Percentiles rank a stretch among this genome's conserved stretches.
Evolutionary conservation across 2,888 invertebrate genomes (phyloP).

Genomic region (Vannuccia rotundouncinata): DNA sequence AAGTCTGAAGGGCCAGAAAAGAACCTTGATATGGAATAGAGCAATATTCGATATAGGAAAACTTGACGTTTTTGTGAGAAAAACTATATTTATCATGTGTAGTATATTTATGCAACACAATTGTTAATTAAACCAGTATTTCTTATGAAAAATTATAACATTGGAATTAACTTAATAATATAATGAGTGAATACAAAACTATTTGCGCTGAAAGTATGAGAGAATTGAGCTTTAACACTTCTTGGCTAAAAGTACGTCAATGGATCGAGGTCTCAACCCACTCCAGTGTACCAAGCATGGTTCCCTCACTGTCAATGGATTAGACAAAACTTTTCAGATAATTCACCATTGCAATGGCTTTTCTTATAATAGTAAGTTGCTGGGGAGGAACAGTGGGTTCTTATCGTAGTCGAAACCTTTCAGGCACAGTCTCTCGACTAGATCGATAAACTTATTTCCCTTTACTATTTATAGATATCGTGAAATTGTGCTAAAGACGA

Average conservation of each 20-base stretch:
- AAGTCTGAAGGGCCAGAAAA: background rate
- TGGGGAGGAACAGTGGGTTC: background rate
- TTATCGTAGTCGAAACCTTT: background rate
- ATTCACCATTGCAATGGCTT: constrained; percentile 20
- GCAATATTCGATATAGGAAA: background rate
- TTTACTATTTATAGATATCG: no score
- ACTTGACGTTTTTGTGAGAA: background rate
- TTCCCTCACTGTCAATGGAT: background rate
- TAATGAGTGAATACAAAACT: constrained; percentile 14
- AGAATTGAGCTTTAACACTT: constrained; percentile 2
- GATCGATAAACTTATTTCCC: no score
- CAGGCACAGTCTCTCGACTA: no score
- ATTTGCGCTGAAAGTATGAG: constrained; percentile 4
- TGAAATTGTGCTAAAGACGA: background rate
- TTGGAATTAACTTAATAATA: background rate
- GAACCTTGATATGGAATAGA: no score
- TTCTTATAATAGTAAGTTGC: background rate
- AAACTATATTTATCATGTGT: background rate
- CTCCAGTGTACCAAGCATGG: background rate
- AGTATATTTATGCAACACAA: background rate
- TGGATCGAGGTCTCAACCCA: background rate
- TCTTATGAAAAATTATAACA: background rate
- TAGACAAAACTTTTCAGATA: constrained; percentile 2
- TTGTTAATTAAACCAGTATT: constrained; percentile 4
- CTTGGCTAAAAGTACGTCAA: background rate